phyloP scores from a whole-genome alignment of 2,888 invertebrate genomes.

The Drosophila diplacantha region DNA sequence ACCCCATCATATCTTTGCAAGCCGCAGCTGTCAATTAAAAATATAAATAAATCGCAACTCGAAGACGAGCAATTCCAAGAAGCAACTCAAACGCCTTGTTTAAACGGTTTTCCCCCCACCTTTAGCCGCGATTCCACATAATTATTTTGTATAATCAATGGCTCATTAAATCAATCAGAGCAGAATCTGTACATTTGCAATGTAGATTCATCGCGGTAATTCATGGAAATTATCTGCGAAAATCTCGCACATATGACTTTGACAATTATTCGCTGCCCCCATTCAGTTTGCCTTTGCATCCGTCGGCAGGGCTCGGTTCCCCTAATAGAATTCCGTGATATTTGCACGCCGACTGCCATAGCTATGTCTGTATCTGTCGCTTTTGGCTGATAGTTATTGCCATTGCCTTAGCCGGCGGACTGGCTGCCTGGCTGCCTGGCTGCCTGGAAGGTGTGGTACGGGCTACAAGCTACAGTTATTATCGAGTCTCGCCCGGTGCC shows the following conservation, averaged over 20 bases:
- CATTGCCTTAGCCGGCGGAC: conserved; percentile 22
- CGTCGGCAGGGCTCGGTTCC: conserved; percentile 28
- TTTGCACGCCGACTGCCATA: conserved; percentile 46
- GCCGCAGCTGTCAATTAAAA: conserved; percentile 2
- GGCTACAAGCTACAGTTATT: conserved; percentile 64
- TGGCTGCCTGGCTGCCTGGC: not conserved
- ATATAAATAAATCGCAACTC: conserved; percentile 1
- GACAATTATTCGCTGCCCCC: conserved; percentile 53
- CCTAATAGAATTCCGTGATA: conserved; percentile 49
- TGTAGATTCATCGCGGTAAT: conserved; percentile 46
- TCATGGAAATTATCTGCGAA: conserved; percentile 59
- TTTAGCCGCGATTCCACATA: conserved; percentile 21
- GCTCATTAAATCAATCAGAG: conserved; percentile 58
- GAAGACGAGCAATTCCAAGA: conserved; percentile 10
- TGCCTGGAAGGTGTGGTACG: conserved; percentile 61
- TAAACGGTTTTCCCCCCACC: not conserved
- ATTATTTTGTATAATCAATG: conserved; percentile 39
- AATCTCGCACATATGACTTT: conserved; percentile 37
- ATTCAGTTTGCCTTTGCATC: conserved; percentile 52
- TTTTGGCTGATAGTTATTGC: conserved; percentile 38
- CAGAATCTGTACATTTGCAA: conserved; percentile 50
- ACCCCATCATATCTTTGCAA: not conserved
- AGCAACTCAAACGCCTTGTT: not conserved
- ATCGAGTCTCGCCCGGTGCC: conserved; percentile 54
- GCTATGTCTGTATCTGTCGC: conserved; percentile 26